Conservation (phyloP, 2,888 invertebrate species). For the Rhimphoctona megacephalus region DNA sequence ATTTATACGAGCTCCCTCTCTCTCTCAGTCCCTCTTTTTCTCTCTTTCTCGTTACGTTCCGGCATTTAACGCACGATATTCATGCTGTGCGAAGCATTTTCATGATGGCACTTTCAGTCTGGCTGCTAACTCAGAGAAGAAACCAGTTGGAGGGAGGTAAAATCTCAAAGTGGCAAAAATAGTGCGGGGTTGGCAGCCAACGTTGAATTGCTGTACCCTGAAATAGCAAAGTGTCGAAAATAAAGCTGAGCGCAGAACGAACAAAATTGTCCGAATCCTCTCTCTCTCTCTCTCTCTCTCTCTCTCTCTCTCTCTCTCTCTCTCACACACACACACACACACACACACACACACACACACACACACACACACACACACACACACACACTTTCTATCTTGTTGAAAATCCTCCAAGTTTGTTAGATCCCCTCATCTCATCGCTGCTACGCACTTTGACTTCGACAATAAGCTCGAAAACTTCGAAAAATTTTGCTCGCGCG, state of each 20-base stretch:
- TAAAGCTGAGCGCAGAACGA: conserved; percentile 49
- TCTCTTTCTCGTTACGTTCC: conserved; percentile 38
- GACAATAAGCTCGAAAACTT: conserved; percentile 16
- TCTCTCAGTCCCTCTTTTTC: not conserved
- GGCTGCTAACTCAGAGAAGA: not conserved
- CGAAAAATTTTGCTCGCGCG: not conserved
- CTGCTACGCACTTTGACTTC: conserved; percentile 7
- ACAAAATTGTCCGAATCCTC: not conserved
- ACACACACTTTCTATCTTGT: not conserved
- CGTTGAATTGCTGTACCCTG: conserved; percentile 53
- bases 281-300: not conserved
- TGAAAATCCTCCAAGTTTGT: conserved; percentile 24
- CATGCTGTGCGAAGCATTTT: conserved; percentile 20
- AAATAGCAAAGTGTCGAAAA: conserved; percentile 64
- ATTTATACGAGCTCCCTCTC: conserved; percentile 29
- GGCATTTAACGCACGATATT: conserved; percentile 46
- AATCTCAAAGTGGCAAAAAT: conserved; percentile 16
- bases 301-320: not conserved
- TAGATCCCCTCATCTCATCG: not conserved
- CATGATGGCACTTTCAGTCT: conserved; percentile 24
- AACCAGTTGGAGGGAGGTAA: not conserved
- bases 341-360: too few species aligned
- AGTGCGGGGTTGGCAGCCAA: conserved; percentile 56
- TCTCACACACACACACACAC: too few species aligned
- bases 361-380: too few species aligned